Base-by-base conservation (phyloP, 2,113 vertebrate species). In the Natator depressus region DNA sequence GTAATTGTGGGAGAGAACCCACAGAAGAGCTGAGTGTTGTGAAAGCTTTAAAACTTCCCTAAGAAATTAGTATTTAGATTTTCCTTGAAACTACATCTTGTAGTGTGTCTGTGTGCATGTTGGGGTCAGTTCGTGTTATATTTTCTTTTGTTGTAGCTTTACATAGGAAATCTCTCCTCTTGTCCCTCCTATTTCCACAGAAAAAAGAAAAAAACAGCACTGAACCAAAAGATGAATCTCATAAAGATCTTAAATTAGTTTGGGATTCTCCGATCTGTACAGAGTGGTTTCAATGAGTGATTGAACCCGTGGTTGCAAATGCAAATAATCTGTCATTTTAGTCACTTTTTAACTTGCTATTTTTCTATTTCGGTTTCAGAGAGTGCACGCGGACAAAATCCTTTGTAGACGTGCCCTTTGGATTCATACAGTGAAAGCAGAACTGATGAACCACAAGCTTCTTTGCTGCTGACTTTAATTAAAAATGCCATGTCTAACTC, bases 401-500 rank as follows among this genome's bases (percentile, higher is more conserved):
- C 93, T 96, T 90, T 31, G 69, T 89, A 87, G 81, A 59, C 94
- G 85, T 72, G 89, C 96, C 93, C 95, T 97, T 93, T 96, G 85
- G 94, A 93, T 95, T 97, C 3, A 0, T 81, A 90, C 0, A 0
- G 69, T 1, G 3, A 82, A 96, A 95, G 96, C 90, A 84, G 96
- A 97, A 94, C 93, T 6, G 19, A 82, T 93, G 96, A 97, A 97
- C 95, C 96, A 93, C 54, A 47, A 91, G 93, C 90, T 94, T 84
- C 89, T 89, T 79, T 82, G 90, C 93, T 85, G 90, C 90, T 95
- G 90, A 89, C 93, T 96, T 97, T 98, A 97, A 98, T 97, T 97
- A 98, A 97, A 98, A 97, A 95, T 89, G 96, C 96, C 94, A 89
- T 91, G 94, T 96, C 91, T 96, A 96, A 96, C 97, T 95, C 89